Conservation (phyloP, 92 coral and sea anemone genomes). For the Epizoanthus illoricatus region DNA sequence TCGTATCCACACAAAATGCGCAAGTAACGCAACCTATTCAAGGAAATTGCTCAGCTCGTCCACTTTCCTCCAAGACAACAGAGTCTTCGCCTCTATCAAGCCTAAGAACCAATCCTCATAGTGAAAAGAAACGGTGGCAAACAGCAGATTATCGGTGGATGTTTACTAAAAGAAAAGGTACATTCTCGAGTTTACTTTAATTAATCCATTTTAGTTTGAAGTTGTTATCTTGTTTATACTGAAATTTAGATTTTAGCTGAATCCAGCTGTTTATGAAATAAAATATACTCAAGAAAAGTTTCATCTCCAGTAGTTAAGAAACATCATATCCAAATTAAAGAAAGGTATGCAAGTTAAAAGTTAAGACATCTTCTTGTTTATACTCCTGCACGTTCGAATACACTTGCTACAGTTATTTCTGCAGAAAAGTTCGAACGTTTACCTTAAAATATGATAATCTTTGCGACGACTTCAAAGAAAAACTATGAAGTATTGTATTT, state of each 20-base stretch:
- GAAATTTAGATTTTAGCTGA: background rate
- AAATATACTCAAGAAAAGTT: background rate
- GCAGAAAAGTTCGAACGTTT: background rate
- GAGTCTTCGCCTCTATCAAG: constrained; percentile 23
- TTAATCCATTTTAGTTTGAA: background rate
- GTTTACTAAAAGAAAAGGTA: constrained; percentile 95
- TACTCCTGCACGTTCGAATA: background rate
- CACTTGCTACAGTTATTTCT: background rate
- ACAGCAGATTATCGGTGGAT: constrained; percentile 99
- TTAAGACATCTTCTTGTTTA: background rate
- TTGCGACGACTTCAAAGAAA: background rate
- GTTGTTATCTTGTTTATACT: background rate
- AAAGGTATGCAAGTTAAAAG: background rate
- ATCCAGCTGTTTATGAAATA: background rate
- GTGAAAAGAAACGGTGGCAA: constrained; percentile 96
- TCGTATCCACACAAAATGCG: constrained; percentile 19
- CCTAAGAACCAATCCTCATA: constrained; percentile 34
- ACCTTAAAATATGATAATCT: background rate
- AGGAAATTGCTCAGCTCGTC: constrained; percentile 7
- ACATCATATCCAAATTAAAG: background rate
- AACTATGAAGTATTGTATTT: constrained; percentile 3
- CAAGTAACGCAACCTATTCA: constrained; percentile 35
- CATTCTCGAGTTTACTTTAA: background rate
- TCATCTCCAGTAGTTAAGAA: constrained; percentile 2
- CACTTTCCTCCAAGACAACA: constrained; percentile 29